These are phyloP conservation scores for Canis aureus DNA, from an alignment of 2,113 vertebrate genomes.

Conservation along the genomic window DNA sequence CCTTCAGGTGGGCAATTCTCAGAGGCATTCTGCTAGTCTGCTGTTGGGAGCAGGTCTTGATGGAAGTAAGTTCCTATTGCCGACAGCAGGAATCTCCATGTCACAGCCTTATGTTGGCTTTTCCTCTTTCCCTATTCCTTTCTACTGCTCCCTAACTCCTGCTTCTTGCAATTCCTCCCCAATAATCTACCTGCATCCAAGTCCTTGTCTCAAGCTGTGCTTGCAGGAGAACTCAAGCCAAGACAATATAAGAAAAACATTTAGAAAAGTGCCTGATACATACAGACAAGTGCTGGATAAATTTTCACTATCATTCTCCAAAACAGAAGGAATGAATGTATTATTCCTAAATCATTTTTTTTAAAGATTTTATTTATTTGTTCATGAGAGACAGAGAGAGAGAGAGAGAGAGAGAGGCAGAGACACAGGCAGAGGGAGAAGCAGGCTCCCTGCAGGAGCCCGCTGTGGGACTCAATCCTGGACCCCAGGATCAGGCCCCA, in stretches of 20 bases:
- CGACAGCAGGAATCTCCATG: not conserved
- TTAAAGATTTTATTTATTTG: no score
- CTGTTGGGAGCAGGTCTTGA: not conserved
- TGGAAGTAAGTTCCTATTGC: not conserved
- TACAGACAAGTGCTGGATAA: not conserved
- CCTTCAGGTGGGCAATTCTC: not conserved
- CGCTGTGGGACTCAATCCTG: no score
- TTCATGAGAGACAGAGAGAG: no score
- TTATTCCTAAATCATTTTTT: not conserved
- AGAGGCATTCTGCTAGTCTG: not conserved
- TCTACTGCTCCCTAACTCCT: not conserved
- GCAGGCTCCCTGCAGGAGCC: no score
- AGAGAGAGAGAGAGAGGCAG: no score
- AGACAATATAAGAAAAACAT: not conserved
- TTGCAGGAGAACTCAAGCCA: not conserved
- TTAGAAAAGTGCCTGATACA: not conserved
- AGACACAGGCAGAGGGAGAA: no score
- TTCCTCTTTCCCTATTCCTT: not conserved
- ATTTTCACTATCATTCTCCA: not conserved
- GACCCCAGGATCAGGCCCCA: no score
- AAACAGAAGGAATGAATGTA: not conserved
- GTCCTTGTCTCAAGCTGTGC: not conserved
- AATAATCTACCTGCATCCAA: not conserved
- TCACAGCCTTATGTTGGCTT: not conserved
- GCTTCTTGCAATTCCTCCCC: not conserved